These are phyloP conservation scores for Drosophila kikkawai DNA, from an alignment of 1,140 invertebrate genomes.

Conservation along the genomic window DNA sequence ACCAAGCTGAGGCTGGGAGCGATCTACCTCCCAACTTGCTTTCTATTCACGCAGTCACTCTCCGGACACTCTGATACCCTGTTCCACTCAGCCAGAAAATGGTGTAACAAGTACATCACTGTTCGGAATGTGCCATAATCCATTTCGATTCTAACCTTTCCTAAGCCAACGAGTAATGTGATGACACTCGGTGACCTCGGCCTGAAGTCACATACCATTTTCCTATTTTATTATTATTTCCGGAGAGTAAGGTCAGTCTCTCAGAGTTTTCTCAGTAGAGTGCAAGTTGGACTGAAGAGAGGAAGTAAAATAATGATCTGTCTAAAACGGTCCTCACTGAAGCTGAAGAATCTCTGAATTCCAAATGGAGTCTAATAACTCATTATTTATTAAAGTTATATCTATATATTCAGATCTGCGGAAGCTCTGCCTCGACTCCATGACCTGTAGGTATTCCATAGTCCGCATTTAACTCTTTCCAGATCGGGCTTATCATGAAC, in stretches of 20 bases:
- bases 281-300: neutral
- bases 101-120: neutral
- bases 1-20: slow-evolving; percentile 26
- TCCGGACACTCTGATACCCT: slow-evolving; percentile 21
- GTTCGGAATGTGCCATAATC: neutral
- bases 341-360: neutral
- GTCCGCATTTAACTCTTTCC: slow-evolving; percentile 19
- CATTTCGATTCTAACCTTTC: neutral
- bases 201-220: slow-evolving; percentile 9
- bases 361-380: neutral
- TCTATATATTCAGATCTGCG: neutral
- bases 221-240: neutral
- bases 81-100: neutral
- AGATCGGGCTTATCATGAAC: slow-evolving; percentile 73
- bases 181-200: slow-evolving; percentile 1
- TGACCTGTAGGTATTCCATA: slow-evolving; percentile 17
- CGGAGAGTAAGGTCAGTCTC: neutral
- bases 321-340: neutral
- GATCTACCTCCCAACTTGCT: slow-evolving; percentile 38
- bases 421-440: neutral
- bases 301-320: neutral
- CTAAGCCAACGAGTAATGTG: neutral
- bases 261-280: neutral
- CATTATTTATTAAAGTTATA: neutral
- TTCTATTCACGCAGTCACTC: slow-evolving; percentile 61